Evolutionary conservation across 2,888 invertebrate species (phyloP), one percentile per base, ranked within the genome.

Genomic region (Hedya salicella): DNA sequence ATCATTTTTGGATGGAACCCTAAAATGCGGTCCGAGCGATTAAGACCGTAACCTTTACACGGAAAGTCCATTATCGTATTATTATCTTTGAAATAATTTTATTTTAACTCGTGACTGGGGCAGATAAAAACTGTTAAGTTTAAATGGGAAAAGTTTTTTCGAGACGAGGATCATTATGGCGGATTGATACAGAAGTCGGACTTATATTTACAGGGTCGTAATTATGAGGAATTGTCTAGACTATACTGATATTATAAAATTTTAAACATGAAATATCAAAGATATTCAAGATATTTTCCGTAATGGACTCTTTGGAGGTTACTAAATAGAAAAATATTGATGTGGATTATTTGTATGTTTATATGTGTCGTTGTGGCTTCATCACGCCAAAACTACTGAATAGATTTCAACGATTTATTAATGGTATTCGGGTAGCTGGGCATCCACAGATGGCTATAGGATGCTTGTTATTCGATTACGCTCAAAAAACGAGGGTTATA

Each of bases 101-200:
- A 54, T 54, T 66, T 61, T 53, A 66, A 66, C 61, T 66, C 61
- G 66, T 61, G 53, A 60, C 61, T 66, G 60, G 48, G 48, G 30
- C 40, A 54, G 66, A 66, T 61, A 66, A 66, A 60, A 61, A 66
- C 61, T 65, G 63, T 64, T 60, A 65, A 65, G 53, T 65, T 65
- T 66, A 61, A 61, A 66, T 66, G 60, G 59, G 61, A 66, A 66
- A 66, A 66, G 60, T 66, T 66, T 61, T 63, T 65, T 52, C 16
- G 39, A 16, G 59, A 59, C 57, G 40, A 14, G 32, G 16, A 53
- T 65, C 52, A 44, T 25, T 44, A 50, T 52, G 44, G 44, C 6
- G 36, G 50, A 59, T 57, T 59, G 57, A 52, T 65, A 65, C 30
- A 63, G 36, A 25, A n/a, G n/a, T n/a, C 14, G 21, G 46, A 30